Evolutionary conservation across 1,140 invertebrate species (phyloP).

Genomic region (Helicoverpa armigera): DNA sequence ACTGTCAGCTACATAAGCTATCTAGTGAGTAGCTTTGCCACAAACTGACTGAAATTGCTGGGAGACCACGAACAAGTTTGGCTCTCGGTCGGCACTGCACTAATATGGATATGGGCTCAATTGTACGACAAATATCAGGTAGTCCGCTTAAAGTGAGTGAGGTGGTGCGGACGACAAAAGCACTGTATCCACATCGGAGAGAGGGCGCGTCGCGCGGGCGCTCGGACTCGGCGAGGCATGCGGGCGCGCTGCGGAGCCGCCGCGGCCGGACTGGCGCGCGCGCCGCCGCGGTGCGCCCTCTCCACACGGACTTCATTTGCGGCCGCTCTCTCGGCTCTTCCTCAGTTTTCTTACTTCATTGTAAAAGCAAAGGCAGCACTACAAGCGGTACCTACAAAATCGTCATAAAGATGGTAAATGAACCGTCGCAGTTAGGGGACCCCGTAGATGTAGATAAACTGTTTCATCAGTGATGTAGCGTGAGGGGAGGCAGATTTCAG

Average conservation of each 20-base stretch:
- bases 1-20: too few species aligned
- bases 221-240: too few species aligned
- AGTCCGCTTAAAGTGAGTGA: neutral
- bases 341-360: neutral
- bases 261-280: constrained; percentile 21
- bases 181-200: constrained; percentile 32
- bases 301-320: constrained; percentile 3
- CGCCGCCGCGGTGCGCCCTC: constrained; percentile 10
- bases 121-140: neutral
- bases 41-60: too few species aligned
- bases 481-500: too few species aligned
- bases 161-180: neutral
- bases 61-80: too few species aligned
- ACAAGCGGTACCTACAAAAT: too few species aligned
- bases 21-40: too few species aligned
- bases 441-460: too few species aligned
- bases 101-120: neutral
- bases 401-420: too few species aligned
- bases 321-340: neutral
- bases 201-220: neutral
- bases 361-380: neutral
- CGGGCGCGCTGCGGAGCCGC: neutral
- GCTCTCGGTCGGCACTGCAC: neutral
- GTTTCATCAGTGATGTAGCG: too few species aligned
- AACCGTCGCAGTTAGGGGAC: too few species aligned